Conservation (phyloP, 2,797 vertebrate genomes). For the Macropus fuliginosus region DNA sequence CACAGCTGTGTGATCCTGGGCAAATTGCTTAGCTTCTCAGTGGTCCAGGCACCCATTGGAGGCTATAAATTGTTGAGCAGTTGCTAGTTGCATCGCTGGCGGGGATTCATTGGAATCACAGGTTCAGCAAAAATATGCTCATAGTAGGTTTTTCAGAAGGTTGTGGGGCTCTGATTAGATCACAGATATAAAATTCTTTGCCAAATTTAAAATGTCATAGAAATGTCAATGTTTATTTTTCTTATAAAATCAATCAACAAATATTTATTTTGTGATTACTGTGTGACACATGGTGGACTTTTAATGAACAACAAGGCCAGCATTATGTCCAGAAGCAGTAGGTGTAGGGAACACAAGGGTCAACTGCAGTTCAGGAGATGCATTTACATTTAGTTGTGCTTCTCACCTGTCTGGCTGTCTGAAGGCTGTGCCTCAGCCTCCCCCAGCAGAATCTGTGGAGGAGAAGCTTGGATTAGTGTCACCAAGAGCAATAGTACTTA, state of each 20-base stretch:
- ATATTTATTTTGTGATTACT: neutral
- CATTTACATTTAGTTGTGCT: neutral
- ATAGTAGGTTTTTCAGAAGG: neutral
- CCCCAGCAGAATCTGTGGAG: neutral
- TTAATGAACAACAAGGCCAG: neutral
- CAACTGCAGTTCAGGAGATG: neutral
- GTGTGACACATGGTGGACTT: neutral
- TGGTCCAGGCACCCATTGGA: neutral
- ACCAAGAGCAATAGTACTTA: neutral
- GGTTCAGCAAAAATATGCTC: neutral
- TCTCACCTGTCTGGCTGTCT: neutral
- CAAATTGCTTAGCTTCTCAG: neutral
- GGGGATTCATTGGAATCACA: neutral
- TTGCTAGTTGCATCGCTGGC: neutral
- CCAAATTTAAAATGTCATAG: neutral
- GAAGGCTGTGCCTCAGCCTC: neutral
- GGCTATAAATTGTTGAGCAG: neutral
- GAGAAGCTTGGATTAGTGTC: neutral
- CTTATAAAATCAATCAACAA: neutral
- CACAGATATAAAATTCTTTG: neutral
- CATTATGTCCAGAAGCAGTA: neutral
- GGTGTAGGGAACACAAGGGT: neutral
- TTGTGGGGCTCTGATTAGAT: neutral
- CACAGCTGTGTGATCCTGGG: neutral
- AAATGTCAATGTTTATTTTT: neutral